Evolutionary conservation across 2,797 vertebrate genomes (phyloP).

Genomic region (Propithecus perrieri): DNA sequence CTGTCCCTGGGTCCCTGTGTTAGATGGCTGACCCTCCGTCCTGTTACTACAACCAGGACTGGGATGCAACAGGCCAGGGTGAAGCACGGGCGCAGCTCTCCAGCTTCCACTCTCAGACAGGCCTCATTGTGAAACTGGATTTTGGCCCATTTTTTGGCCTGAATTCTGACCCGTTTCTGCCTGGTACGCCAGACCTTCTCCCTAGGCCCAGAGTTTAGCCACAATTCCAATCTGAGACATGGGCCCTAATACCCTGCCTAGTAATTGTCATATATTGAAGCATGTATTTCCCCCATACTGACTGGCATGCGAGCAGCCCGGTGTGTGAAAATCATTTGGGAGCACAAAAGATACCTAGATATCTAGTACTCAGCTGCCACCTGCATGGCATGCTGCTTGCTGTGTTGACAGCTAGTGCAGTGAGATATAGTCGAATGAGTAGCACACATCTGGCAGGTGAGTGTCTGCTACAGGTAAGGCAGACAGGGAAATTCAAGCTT

Average conservation of each 20-base stretch:
- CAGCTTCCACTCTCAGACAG: background rate
- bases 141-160: background rate
- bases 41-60: background rate
- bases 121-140: background rate
- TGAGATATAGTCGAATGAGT: background rate
- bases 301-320: background rate
- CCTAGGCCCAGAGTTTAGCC: background rate
- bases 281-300: fast-evolving
- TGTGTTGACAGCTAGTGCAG: background rate
- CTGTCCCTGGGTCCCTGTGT: background rate
- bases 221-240: background rate
- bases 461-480: background rate
- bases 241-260: background rate
- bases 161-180: background rate
- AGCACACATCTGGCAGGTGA: background rate
- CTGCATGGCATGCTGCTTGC: background rate
- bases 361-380: background rate
- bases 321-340: background rate
- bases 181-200: background rate
- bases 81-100: background rate
- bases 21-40: background rate
- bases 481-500: background rate
- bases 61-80: background rate
- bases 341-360: background rate
- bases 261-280: background rate